Percentiles rank a stretch among this genome's conserved stretches.
These are phyloP conservation scores for Ommatoiulus sabulosus DNA, from an alignment of 2,888 invertebrate species.

Conservation along the genomic window DNA sequence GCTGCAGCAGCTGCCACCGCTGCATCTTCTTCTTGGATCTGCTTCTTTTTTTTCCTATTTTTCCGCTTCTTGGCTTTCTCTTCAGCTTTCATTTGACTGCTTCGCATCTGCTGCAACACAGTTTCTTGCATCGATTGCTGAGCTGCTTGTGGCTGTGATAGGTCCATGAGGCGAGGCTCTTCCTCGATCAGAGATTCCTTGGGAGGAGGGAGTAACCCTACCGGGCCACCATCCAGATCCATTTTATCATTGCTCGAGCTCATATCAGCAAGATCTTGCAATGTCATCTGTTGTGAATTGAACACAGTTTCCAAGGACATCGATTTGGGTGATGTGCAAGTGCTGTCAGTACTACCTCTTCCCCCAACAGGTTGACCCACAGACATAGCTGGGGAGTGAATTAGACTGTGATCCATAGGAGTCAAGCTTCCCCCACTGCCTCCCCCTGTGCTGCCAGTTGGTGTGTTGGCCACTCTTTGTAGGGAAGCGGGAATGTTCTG, in stretches of 20 bases:
- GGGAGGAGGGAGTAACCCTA: conserved; percentile 46
- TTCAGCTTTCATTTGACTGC: not conserved
- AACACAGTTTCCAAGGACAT: conserved; percentile 56
- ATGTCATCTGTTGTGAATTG: conserved; percentile 58
- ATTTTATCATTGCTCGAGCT: conserved; percentile 57
- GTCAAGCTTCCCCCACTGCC: conserved; percentile 27
- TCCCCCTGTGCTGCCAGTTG: not conserved
- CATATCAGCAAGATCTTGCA: conserved; percentile 58
- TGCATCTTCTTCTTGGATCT: conserved; percentile 44
- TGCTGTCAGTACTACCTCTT: conserved; percentile 37
- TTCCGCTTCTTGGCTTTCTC: conserved; percentile 52
- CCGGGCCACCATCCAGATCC: conserved; percentile 52
- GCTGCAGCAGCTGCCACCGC: conserved; percentile 42
- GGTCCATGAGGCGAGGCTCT: conserved; percentile 56
- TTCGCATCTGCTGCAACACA: conserved; percentile 24
- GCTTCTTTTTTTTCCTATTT: conserved; percentile 49
- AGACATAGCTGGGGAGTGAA: conserved; percentile 47
- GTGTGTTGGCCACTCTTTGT: conserved; percentile 45
- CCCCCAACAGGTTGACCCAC: not conserved
- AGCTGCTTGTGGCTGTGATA: conserved; percentile 52
- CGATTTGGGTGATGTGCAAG: conserved; percentile 47
- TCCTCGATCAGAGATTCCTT: conserved; percentile 56
- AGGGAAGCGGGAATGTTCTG: conserved; percentile 49
- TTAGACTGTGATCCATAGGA: conserved; percentile 51
- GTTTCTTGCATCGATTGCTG: conserved; percentile 43